Evolutionary conservation across 2,113 vertebrate species (phyloP).

Genomic region (Mirza zaza): DNA sequence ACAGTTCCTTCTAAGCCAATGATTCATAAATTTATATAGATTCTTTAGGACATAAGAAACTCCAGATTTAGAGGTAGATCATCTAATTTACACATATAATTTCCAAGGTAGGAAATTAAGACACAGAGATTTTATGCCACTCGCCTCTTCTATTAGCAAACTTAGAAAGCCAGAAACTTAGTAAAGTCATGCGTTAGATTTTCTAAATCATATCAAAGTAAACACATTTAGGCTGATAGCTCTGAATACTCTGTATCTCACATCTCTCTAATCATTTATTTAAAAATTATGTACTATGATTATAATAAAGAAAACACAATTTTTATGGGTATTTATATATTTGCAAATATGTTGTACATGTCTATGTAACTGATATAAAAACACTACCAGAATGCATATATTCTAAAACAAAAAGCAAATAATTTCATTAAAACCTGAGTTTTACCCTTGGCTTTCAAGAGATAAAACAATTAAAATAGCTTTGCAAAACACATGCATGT

Average conservation of each 20-base stretch:
- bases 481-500: background rate
- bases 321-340: background rate
- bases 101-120: background rate
- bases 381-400: constrained; percentile 14
- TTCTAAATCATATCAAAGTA: constrained; percentile 28
- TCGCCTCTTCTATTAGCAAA: background rate
- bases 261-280: background rate
- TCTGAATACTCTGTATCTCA: background rate
- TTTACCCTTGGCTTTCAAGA: background rate
- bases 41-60: background rate
- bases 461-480: constrained; percentile 17
- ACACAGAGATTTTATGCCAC: background rate
- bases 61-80: background rate
- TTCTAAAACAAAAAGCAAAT: background rate
- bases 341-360: background rate
- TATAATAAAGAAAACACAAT: background rate
- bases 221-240: background rate
- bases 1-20: background rate
- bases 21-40: background rate
- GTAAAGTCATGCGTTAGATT: background rate
- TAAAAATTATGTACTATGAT: background rate
- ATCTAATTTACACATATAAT: background rate
- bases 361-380: background rate
- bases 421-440: background rate
- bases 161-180: background rate